phyloP scores from a whole-genome alignment of 2,888 invertebrate species.

The Allygus modestus region DNA sequence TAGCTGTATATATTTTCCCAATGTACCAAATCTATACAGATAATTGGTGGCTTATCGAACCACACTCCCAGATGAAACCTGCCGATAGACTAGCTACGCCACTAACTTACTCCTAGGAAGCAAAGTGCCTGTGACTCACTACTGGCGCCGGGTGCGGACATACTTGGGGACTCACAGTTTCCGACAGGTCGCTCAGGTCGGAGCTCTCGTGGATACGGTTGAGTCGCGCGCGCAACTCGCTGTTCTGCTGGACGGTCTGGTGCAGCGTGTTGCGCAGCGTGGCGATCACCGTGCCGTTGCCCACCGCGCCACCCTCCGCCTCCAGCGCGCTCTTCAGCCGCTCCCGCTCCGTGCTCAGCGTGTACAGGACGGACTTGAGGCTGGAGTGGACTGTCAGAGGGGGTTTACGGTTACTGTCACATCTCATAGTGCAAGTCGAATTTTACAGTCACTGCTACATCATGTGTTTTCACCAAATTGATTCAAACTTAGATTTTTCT shows the following conservation, averaged over 20 bases:
- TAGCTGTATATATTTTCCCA: no score
- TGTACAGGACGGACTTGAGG: conserved; percentile 75
- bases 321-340: conserved; percentile 81
- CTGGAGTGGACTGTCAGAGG: conserved; percentile 75
- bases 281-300: conserved; percentile 76
- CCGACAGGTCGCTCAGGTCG: conserved; percentile 80
- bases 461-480: background rate
- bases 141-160: conserved; percentile 31
- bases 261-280: conserved; percentile 80
- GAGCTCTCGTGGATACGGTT: conserved; percentile 81
- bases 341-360: conserved; percentile 78
- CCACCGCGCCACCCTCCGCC: conserved; percentile 70
- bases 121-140: conserved; percentile 35
- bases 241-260: conserved; percentile 86
- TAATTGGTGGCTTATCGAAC: no score
- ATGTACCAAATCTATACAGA: no score
- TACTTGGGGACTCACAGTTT: conserved; percentile 74
- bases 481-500: no score
- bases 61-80: no score
- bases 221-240: conserved; percentile 82
- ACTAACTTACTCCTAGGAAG: background rate
- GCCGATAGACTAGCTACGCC: background rate
- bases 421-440: background rate
- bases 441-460: no score
- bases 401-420: no score